These are phyloP conservation scores for Sylvia borin DNA, from an alignment of 2,797 vertebrate genomes.

Conservation along the genomic window DNA sequence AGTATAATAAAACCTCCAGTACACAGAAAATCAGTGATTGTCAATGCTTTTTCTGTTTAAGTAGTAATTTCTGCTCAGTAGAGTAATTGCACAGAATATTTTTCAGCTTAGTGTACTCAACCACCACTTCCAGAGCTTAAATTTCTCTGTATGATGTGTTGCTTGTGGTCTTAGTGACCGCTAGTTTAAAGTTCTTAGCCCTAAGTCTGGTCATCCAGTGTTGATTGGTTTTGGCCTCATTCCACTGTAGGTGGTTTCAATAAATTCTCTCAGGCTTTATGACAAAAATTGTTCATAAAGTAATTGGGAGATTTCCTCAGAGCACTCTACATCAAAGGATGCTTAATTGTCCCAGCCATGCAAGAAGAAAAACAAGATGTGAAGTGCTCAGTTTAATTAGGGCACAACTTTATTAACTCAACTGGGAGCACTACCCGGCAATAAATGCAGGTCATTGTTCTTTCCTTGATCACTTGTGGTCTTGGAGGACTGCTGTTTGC, in stretches of 20 bases:
- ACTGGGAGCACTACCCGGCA: slow-evolving; percentile 48
- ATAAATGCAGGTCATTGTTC: slow-evolving; percentile 69
- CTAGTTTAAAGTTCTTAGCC: background rate
- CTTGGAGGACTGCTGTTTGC: slow-evolving; percentile 24
- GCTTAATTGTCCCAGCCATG: slow-evolving; percentile 66
- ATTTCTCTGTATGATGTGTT: background rate
- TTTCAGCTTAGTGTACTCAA: background rate
- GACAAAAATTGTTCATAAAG: slow-evolving; percentile 63
- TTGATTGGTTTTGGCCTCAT: slow-evolving; percentile 57
- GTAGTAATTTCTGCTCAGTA: background rate
- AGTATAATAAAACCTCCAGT: background rate
- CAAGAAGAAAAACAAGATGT: slow-evolving; percentile 72
- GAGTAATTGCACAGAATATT: background rate
- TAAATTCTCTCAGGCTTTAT: slow-evolving; percentile 66
- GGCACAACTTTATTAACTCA: slow-evolving; percentile 71
- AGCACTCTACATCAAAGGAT: slow-evolving; percentile 70
- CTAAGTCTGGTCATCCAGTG: slow-evolving; percentile 33
- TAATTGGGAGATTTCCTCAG: slow-evolving; percentile 72
- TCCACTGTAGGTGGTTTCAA: slow-evolving; percentile 54
- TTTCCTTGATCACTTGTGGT: slow-evolving; percentile 21
- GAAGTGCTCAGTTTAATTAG: slow-evolving; percentile 69
- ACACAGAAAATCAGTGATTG: background rate
- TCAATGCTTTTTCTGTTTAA: background rate
- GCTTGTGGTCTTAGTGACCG: background rate
- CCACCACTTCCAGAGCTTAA: background rate